Conservation (phyloP, 2,888 invertebrate genomes). For the Eulithis testata region DNA sequence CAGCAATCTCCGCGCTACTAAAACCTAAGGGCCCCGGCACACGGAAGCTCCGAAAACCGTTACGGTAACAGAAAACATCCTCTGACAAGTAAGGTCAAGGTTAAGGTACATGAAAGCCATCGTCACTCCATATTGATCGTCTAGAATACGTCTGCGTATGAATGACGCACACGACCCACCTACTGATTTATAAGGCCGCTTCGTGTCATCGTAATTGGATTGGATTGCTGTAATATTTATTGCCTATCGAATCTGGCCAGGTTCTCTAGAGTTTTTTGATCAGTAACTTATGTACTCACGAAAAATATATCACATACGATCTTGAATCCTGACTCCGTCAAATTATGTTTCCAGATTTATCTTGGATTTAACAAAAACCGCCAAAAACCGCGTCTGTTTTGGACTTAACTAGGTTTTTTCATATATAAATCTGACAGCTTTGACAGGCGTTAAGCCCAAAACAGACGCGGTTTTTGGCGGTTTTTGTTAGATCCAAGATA, state of each 20-base stretch:
- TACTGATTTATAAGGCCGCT: conserved; percentile 26
- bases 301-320: too few species aligned
- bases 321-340: too few species aligned
- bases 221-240: conserved; percentile 14
- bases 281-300: too few species aligned
- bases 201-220: conserved; percentile 28
- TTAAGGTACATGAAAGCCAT: conserved; percentile 22
- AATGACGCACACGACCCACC: conserved; percentile 27
- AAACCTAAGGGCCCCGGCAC: conserved; percentile 16
- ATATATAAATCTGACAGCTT: too few species aligned
- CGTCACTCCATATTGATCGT: conserved; percentile 27
- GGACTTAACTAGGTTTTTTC: too few species aligned
- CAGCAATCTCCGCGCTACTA: conserved; percentile 2
- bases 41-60: conserved; percentile 19
- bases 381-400: too few species aligned
- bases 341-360: too few species aligned
- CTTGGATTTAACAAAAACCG: too few species aligned
- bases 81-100: conserved; percentile 35
- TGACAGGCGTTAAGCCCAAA: too few species aligned
- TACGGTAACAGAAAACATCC: conserved; percentile 31
- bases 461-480: too few species aligned
- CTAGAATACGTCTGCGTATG: conserved; percentile 27
- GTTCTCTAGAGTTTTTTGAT: conserved; percentile 1
- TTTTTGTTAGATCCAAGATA: too few species aligned
- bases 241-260: background rate